Conservation (phyloP, 1,140 invertebrate species). For the Muscidifurax raptorellus region DNA sequence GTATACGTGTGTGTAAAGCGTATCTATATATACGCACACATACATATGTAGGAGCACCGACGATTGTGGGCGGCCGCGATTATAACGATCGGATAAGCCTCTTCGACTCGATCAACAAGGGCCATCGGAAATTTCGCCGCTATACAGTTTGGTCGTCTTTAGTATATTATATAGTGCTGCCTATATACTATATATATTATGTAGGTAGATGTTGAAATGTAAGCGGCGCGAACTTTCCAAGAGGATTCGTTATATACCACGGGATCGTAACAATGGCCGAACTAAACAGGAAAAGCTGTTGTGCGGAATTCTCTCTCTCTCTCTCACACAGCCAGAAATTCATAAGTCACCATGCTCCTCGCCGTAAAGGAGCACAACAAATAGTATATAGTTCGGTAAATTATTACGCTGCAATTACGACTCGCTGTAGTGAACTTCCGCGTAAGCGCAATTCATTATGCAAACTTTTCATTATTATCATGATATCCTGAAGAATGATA, state of each 20-base stretch:
- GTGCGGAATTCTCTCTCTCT: neutral
- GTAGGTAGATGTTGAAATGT: neutral
- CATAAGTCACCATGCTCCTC: neutral
- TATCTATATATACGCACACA: no score
- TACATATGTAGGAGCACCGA: neutral
- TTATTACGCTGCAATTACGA: neutral
- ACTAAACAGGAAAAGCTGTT: neutral
- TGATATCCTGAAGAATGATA: neutral
- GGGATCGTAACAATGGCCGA: neutral
- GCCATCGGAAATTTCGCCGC: neutral
- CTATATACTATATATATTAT: neutral
- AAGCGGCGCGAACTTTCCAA: neutral
- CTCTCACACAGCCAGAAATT: neutral
- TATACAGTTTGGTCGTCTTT: neutral
- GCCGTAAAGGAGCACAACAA: neutral
- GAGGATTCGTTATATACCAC: neutral
- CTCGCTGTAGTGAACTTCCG: neutral
- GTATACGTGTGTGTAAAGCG: no score
- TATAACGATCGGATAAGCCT: slow-evolving; percentile 1
- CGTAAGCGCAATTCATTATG: neutral
- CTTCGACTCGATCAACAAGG: neutral
- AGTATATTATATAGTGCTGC: no score
- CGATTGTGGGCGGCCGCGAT: neutral
- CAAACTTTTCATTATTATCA: neutral
- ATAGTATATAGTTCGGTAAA: neutral